Evolutionary conservation across 2,113 vertebrate species (phyloP), one percentile per base, ranked within the genome.

Genomic region (Chionomys nivalis): DNA sequence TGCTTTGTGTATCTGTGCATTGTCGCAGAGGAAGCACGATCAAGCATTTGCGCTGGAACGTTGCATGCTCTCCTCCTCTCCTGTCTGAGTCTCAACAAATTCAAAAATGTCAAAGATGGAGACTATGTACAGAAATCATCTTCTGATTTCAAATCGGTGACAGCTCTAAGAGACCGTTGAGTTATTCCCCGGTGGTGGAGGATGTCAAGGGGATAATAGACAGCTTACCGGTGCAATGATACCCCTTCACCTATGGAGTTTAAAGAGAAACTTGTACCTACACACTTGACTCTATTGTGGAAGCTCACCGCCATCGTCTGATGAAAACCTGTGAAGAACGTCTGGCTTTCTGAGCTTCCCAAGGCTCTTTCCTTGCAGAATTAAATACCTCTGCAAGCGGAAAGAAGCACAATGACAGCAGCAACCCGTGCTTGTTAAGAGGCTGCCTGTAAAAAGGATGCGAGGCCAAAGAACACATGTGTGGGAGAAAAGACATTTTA

Each of bases 341-440:
- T 95, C 75, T 78, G 39, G 49, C 61, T 94, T 66, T 92, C 72
- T 70, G 16, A 58, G 39, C 44, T 31, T 23, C 28, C 24, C 24
- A 55, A 7, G 16, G 13, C 87, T 96, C 26, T 88, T 39, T 87
- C 77, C 94, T 92, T 95, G 85, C n/a, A 87, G 92, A 94, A 76
- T 5, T 66, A 55, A 55, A 89, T 89, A 61, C 42, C 73, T 83
- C 42, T 42, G 1, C 33, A 47, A 26, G 8, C 4, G 39, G 26
- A 88, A 65, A 70, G 26, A 49, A 92, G 90, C 63, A 83, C 73
- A 83, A 10, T n/a, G 77, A 83, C 47, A 82, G 72, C 24, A 36
- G 47, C 68, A 83, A 87, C 73, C 36, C 75, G 65, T 47, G 12
- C 82, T 68, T 42, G 42, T 93, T 72, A 75, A 88, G 89, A 77